phyloP scores from a whole-genome alignment of 2,113 vertebrate genomes.

The Hippocampus guttulatus region DNA sequence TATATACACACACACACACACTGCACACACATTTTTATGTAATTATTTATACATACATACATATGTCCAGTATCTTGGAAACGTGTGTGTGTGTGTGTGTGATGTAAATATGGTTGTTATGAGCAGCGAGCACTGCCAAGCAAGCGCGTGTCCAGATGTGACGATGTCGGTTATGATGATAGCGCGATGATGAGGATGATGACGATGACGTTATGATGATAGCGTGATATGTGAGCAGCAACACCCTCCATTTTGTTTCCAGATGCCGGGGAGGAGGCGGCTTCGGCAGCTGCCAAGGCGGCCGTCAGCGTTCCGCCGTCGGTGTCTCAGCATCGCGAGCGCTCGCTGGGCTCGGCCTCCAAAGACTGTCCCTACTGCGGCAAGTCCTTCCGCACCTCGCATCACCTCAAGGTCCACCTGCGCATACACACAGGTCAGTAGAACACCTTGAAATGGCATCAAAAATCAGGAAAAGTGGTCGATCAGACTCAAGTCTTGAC shows the following conservation, averaged over 20 bases:
- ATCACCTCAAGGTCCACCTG: slow-evolving; percentile 98
- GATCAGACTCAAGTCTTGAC: too few relatives aligned
- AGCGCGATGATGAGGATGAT: slow-evolving; percentile 67
- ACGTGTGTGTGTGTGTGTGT: background rate
- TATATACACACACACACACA: too few relatives aligned
- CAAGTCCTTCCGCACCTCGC: slow-evolving; percentile 97
- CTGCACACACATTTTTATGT: too few relatives aligned
- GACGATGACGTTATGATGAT: slow-evolving; percentile 40
- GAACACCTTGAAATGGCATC: background rate
- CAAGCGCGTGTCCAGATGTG: background rate
- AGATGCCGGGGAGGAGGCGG: slow-evolving; percentile 91
- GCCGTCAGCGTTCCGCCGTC: slow-evolving; percentile 79
- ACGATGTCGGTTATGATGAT: slow-evolving; percentile 60
- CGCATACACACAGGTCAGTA: slow-evolving; percentile 98
- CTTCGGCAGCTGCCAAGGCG: slow-evolving; percentile 80
- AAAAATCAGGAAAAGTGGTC: too few relatives aligned
- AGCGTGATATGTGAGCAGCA: background rate
- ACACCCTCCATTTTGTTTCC: slow-evolving; percentile 58
- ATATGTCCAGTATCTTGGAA: too few relatives aligned
- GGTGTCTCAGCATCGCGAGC: slow-evolving; percentile 82
- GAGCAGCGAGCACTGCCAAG: background rate
- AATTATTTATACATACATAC: too few relatives aligned
- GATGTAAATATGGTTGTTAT: background rate
- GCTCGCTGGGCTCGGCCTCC: slow-evolving; percentile 88
- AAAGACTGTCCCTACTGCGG: slow-evolving; percentile 98